Evolutionary conservation across 2,888 invertebrate genomes (phyloP).

Genomic region (Hypsopygia costalis): DNA sequence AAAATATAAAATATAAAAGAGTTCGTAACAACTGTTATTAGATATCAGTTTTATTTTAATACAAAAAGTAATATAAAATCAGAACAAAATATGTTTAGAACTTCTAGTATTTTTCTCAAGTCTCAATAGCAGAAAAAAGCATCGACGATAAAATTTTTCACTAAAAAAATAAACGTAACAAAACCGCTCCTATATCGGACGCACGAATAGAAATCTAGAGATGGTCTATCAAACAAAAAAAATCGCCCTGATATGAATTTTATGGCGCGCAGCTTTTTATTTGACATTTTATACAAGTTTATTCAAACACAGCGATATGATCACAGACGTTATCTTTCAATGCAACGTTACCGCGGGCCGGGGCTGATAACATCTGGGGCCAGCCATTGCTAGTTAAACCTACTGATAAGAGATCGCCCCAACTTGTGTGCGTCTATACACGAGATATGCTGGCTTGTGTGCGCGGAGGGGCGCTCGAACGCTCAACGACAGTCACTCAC

Average conservation of each 20-base stretch:
- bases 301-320: conserved; percentile 77
- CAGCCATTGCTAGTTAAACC: conserved; percentile 79
- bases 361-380: conserved; percentile 73
- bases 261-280: conserved; percentile 74
- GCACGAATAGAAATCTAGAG: conserved; percentile 31
- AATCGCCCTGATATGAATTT: conserved; percentile 64
- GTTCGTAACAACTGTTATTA: no score
- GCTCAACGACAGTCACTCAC: conserved; percentile 71
- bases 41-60: no score
- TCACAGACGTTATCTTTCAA: conserved; percentile 79
- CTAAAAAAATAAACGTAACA: background rate
- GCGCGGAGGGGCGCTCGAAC: conserved; percentile 57
- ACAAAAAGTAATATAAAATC: no score
- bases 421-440: conserved; percentile 48
- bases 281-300: conserved; percentile 81
- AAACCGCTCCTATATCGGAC: conserved; percentile 4
- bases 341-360: conserved; percentile 79
- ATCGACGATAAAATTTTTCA: no score
- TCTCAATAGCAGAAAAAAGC: no score
- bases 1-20: no score
- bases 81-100: no score
- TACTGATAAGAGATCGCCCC: conserved; percentile 70
- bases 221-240: conserved; percentile 48
- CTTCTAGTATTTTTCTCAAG: no score
- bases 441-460: conserved; percentile 31